Percentiles rank a stretch among this genome's conserved stretches.
Evolutionary conservation across 2,113 vertebrate genomes (phyloP).

Genomic region (Percopsis transmontana): DNA sequence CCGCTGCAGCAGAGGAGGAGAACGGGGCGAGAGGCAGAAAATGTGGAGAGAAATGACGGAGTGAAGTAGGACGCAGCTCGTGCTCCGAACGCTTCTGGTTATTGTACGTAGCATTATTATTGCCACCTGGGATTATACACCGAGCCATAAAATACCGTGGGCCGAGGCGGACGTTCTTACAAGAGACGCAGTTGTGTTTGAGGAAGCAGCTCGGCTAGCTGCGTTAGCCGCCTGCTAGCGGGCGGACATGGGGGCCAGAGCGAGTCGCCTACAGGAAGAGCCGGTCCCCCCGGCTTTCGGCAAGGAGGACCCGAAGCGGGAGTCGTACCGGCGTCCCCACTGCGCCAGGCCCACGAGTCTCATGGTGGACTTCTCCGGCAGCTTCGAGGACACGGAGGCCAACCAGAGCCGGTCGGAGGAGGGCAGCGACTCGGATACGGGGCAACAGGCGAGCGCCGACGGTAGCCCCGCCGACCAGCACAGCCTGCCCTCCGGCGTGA

Average conservation of each 20-base stretch:
- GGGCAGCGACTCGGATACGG: conserved; percentile 78
- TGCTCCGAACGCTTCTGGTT: neutral
- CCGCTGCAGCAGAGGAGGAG: conserved; percentile 68
- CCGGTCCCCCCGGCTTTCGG: conserved; percentile 67
- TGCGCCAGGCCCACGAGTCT: conserved; percentile 78
- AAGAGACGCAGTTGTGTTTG: conserved; percentile 18
- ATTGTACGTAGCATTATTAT: too few species aligned
- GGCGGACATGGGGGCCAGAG: conserved; percentile 76
- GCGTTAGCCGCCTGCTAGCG: conserved; percentile 18
- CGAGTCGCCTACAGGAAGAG: conserved; percentile 79
- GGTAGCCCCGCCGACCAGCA: conserved; percentile 72
- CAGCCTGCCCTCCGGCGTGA: conserved; percentile 56
- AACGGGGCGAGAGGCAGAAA: conserved; percentile 57
- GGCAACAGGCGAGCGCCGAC: conserved; percentile 72
- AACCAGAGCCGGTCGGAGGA: conserved; percentile 78
- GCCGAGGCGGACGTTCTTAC: too few species aligned
- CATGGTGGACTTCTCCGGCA: conserved; percentile 77
- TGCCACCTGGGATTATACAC: neutral
- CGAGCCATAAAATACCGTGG: neutral
- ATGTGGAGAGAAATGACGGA: conserved; percentile 56
- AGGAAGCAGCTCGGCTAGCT: conserved; percentile 50
- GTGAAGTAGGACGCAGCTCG: too few species aligned
- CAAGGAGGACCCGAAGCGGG: conserved; percentile 74
- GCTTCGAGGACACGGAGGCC: conserved; percentile 78
- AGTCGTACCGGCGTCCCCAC: conserved; percentile 73